phyloP scores from a whole-genome alignment of 2,888 invertebrate genomes.

The Scaptodrosophila latifasciaeformis region DNA sequence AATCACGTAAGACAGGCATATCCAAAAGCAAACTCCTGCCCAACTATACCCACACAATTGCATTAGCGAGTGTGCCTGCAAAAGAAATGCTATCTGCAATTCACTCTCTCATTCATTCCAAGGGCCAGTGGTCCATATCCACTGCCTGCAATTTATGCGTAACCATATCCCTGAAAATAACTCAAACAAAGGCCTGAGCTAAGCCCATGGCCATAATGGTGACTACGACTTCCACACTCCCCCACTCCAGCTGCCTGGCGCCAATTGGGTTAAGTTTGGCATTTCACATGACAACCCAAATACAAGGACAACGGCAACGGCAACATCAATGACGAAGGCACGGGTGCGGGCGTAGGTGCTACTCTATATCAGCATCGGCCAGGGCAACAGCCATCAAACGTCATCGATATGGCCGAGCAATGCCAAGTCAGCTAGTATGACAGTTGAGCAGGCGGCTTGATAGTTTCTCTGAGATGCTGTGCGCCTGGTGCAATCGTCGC shows the following conservation, averaged over 20 bases:
- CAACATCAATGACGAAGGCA: neutral
- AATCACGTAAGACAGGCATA: too few species aligned
- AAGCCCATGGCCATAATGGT: too few species aligned
- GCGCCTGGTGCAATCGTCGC: conserved; percentile 25
- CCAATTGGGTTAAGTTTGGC: conserved; percentile 19
- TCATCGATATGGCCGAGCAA: conserved; percentile 22
- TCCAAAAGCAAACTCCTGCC: conserved; percentile 1
- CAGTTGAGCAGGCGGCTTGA: neutral
- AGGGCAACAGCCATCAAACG: conserved; percentile 21
- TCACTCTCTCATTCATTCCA: conserved; percentile 20
- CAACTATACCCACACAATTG: conserved; percentile 20
- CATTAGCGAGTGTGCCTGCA: conserved; percentile 30
- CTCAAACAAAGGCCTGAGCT: conserved; percentile 4
- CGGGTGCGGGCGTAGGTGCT: neutral
- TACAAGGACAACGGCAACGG: neutral
- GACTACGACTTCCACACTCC: too few species aligned
- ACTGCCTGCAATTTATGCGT: conserved; percentile 2
- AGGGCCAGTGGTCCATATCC: too few species aligned
- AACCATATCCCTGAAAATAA: conserved; percentile 2
- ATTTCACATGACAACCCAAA: neutral
- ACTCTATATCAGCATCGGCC: neutral
- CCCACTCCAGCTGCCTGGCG: too few species aligned
- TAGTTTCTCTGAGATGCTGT: conserved; percentile 5
- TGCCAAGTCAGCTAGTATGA: neutral
- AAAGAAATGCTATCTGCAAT: conserved; percentile 40